These are phyloP conservation scores for Epiblema foenella DNA, from an alignment of 2,888 invertebrate species.

Conservation along the genomic window DNA sequence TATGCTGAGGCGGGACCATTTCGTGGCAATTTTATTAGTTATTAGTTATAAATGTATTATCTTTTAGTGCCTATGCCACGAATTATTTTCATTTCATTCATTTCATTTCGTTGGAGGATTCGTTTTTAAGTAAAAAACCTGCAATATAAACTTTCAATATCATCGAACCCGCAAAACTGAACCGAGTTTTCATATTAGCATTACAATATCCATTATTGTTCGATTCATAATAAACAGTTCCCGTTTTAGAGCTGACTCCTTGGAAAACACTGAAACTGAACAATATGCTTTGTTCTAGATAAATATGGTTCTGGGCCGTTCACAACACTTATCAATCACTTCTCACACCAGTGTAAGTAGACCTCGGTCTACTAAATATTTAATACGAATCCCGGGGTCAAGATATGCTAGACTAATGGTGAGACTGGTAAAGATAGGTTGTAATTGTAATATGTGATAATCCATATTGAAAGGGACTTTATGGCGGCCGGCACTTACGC, in stretches of 20 bases:
- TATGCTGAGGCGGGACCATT: too few relatives aligned
- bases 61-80: too few relatives aligned
- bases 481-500: too few relatives aligned
- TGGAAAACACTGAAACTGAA: slow-evolving; percentile 32
- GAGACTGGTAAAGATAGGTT: too few relatives aligned
- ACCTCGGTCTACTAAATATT: neutral
- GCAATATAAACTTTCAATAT: neutral
- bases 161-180: neutral
- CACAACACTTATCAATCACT: neutral
- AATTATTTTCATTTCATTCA: too few relatives aligned
- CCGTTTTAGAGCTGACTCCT: slow-evolving; percentile 36
- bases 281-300: slow-evolving; percentile 41
- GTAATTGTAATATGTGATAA: too few relatives aligned
- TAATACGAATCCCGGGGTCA: neutral
- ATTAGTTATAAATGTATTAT: too few relatives aligned
- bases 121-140: too few relatives aligned
- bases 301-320: slow-evolving; percentile 21
- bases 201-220: slow-evolving; percentile 30
- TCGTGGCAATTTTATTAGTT: too few relatives aligned
- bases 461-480: too few relatives aligned
- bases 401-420: neutral
- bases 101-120: too few relatives aligned
- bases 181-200: slow-evolving; percentile 19
- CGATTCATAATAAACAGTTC: slow-evolving; percentile 30
- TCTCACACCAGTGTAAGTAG: neutral